Base-by-base conservation (phyloP, 37 sponge, comb jelly and placozoan species). In the Aplysina aerophoba region DNA sequence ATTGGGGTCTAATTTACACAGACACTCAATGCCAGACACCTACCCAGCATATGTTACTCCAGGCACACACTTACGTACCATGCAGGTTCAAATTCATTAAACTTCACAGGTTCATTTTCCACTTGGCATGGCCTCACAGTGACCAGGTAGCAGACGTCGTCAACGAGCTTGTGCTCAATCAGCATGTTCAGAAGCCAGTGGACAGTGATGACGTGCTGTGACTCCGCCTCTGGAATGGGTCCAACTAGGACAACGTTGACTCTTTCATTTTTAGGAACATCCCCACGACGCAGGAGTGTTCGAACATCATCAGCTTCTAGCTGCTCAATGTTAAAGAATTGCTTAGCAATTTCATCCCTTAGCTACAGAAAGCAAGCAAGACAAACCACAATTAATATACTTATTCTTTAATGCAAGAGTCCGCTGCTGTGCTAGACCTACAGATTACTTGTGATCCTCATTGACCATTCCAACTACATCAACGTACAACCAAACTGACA, bases 191-290 rank as follows among this genome's bases (percentile, higher is more conserved):
- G 34, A 0, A 69, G 34, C 71, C 71, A 69, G 34, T 69, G 71
- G 34, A 69, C 34, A 35, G 71, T 35, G 34, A 69, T 30, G 6
- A 69, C 34, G 4, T 35, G 71, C 25, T 27, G 63, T 62, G 25
- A 22, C 15, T 30, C 34, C 28, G 13, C 33, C 34, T 17, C 6
- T 24, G 71, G 71, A 69, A 69, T 69, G 17, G 71, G 71, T 3
- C 71, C 71, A 33, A 69, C 71, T 31, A 69, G 35, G 1, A 69
- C 33, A 69, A 69, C 71, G 30, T 69, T 69, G 27, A 35, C 33
- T 0, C 17, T n/a, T 31, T 16, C 71, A 30, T 69, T 2, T 34
- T 31, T 31, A 69, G 17, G 35, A 17, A 12, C 33, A 27, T 0
- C 19, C 19, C 1, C 1, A 17, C 19, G 1, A 11, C 30, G 12